Base-by-base conservation (phyloP, 2,888 invertebrate species). In the Drosophila kokeensis region DNA sequence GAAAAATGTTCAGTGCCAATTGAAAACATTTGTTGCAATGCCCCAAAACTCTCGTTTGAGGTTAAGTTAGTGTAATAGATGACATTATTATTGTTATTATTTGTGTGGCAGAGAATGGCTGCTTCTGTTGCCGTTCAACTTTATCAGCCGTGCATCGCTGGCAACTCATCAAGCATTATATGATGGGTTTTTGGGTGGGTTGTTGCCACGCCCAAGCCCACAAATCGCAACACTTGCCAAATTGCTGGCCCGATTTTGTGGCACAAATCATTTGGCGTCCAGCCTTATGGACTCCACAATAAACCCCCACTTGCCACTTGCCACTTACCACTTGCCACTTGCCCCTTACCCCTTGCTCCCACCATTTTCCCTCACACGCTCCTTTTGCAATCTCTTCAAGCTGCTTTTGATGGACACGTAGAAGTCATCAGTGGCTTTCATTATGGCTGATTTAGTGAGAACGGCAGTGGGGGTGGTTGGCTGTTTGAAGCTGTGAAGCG, bases 381-480 rank as follows among this genome's bases (percentile, higher is more conserved):
- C 36, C 58, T n/a, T n/a, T 36, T 13, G 7, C n/a, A 15, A 15
- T 24, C 8, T 24, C 21, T 15, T 27, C 13, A 38, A 64, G 50
- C n/a, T 34, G 49, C 49, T 45, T 67, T 64, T 74, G 81, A 81
- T 74, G 78, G 78, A 77, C 81, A 81, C 80, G 81, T 81, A 81
- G 65, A 81, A 77, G 71, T 80, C 79, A 77, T 81, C 80, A 80
- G 78, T 73, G 80, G 73, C 66, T 62, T 77, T 81, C 73, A 80
- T 80, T 81, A 81, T 70, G 63, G 54, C 29, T 30, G 52, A 29
- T 21, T 42, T 52, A 21, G 30, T 45, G 24, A 2, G 24, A 45
- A 45, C 45, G 30, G 42, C 13, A 34, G 27, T 4, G 13, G 15
- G 58, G 40, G 15, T 21, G 49, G 18, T 4, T 38, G 40, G 21